These are phyloP conservation scores for Dryococelus australis DNA, from an alignment of 2,888 invertebrate species.

Conservation along the genomic window DNA sequence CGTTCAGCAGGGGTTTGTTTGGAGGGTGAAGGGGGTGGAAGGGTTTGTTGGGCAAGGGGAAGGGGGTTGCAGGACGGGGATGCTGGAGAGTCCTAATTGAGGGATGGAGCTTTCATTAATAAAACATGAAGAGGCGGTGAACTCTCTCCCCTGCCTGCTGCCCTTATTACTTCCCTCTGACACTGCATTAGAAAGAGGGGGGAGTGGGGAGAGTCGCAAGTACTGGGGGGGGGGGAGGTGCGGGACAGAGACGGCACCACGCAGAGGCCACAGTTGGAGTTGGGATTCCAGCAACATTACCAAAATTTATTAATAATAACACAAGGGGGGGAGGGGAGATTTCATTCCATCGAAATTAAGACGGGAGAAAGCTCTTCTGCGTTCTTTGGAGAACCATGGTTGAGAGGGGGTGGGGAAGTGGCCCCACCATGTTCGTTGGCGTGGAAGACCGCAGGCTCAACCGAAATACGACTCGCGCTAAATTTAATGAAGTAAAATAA, in stretches of 20 bases:
- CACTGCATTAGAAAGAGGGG: background rate
- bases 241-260: too few relatives aligned
- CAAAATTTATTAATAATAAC: constrained; percentile 8
- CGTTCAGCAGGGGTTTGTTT: background rate
- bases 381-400: too few relatives aligned
- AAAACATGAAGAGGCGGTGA: constrained; percentile 35
- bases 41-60: background rate
- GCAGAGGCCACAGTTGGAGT: background rate
- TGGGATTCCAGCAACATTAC: background rate
- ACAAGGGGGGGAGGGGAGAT: too few relatives aligned
- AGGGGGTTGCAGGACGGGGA: background rate
- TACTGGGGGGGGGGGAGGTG: background rate
- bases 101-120: constrained; percentile 37
- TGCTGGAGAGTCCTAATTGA: constrained; percentile 35
- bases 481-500: too few relatives aligned
- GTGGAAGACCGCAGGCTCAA: too few relatives aligned
- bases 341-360: constrained; percentile 3
- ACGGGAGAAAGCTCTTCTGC: background rate
- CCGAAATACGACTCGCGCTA: too few relatives aligned
- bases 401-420: too few relatives aligned
- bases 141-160: background rate
- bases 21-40: background rate
- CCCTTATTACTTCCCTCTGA: constrained; percentile 25
- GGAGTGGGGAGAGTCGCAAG: background rate
- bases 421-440: too few relatives aligned